Evolutionary conservation across 1,140 invertebrate genomes (phyloP), one percentile per base, ranked within the genome.

Genomic region (Schlechtendalia chinensis): DNA sequence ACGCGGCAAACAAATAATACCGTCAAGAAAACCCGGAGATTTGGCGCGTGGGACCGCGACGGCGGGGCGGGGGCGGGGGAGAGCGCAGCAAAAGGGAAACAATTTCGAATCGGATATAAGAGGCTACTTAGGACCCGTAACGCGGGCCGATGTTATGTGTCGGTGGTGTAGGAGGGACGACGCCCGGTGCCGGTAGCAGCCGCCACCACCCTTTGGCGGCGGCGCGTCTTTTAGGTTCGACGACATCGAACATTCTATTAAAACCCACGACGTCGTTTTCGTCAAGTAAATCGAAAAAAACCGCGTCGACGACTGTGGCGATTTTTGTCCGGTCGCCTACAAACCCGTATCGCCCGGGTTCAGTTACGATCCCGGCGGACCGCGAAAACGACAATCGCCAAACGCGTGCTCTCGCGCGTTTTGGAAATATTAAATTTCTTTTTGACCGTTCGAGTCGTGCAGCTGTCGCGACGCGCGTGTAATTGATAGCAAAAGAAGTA

Each of bases 101-200:
- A 72, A 72, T 72, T 72, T 72, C 50, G 69, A 72, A 72, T 72
- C 69, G 69, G 69, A 72, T 72, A 72, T 72, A 72, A 72, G 69
- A 72, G 69, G 69, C 69, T 54, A 72, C 69, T 72, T 72, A 72
- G 39, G 50, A 72, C 69, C 50, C 69, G 69, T 72, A 72, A 72
- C 69, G 47, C 8, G 67, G 69, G 47, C 47, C 69, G 12, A 54
- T 54, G 69, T 29, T 69, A 50, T 69, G 24, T 53, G n/a, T n/a
- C n/a, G n/a, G n/a, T n/a, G n/a, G n/a, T 72, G 29, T 8, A 39
- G 69, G 54, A 72, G 69, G 69, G 69, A 72, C 11, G 24, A 4
- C 17, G 10, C n/a, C n/a, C n/a, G n/a, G n/a, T n/a, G n/a, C n/a
- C n/a, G n/a, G n/a, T n/a, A n/a, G n/a, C n/a, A n/a, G n/a, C n/a